phyloP scores from a whole-genome alignment of 2,113 vertebrate species.

The Camelus dromedarius region DNA sequence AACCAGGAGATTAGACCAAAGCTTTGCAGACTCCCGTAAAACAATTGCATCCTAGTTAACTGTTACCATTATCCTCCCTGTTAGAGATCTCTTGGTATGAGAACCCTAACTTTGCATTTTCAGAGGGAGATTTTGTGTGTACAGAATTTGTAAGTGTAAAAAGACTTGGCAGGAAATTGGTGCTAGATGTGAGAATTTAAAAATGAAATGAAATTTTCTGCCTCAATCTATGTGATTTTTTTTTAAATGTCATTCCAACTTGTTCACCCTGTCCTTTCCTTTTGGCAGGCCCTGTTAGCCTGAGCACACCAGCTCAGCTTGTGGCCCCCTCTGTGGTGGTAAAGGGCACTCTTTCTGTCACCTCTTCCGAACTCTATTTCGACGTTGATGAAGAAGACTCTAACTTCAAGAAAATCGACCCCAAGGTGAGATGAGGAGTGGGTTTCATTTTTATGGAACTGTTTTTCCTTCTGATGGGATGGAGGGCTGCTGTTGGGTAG shows the following conservation, averaged over 20 bases:
- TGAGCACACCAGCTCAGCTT: constrained; percentile 95
- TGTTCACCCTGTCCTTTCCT: constrained; percentile 68
- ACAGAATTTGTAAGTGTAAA: not conserved
- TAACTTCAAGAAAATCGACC: constrained; percentile 96
- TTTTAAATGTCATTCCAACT: constrained; percentile 22
- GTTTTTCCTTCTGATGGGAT: not conserved
- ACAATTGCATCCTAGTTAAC: constrained; percentile 55
- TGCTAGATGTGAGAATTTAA: constrained; percentile 25
- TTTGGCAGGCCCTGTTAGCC: constrained; percentile 94
- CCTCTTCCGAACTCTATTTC: constrained; percentile 97
- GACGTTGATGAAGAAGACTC: constrained; percentile 99
- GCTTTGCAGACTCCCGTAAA: constrained; percentile 62
- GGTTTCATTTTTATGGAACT: not conserved
- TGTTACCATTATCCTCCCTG: not conserved
- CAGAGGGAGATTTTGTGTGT: constrained; percentile 3
- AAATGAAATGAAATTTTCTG: constrained; percentile 65
- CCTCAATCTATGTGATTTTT: not conserved
- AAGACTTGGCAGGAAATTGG: not conserved
- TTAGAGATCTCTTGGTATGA: constrained; percentile 41
- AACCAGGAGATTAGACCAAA: constrained; percentile 63
- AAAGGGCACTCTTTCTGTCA: constrained; percentile 97
- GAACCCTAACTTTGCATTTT: constrained; percentile 61
- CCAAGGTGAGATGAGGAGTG: constrained; percentile 92
- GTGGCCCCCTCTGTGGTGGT: constrained; percentile 94
- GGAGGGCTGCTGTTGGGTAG: not conserved